A percentile compares a stretch with the other conserved stretches of the same genome.
phyloP scores from a whole-genome alignment of 2,888 invertebrate genomes.

The Metallyticus violacea region DNA sequence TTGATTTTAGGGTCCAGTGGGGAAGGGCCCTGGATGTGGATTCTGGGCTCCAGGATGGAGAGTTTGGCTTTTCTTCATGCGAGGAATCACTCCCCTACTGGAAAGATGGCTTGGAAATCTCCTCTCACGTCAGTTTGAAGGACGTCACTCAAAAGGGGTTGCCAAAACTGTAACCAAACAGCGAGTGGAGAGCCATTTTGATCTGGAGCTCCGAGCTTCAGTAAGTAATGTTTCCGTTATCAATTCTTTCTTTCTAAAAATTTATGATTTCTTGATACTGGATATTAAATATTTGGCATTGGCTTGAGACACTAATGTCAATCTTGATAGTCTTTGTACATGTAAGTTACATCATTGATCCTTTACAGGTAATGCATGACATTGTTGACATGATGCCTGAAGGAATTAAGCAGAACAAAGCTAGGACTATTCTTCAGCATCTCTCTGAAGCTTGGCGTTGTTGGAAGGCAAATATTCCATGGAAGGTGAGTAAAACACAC shows the following conservation, averaged over 20 bases:
- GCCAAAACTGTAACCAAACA: slow-evolving; percentile 99
- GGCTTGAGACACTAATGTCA: background rate
- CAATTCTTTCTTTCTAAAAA: too few relatives aligned
- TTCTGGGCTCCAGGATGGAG: slow-evolving; percentile 99
- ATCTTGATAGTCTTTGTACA: too few relatives aligned
- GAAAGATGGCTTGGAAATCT: slow-evolving; percentile 99
- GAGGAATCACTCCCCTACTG: slow-evolving; percentile 95
- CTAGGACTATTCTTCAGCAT: slow-evolving; percentile 97
- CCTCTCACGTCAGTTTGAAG: slow-evolving; percentile 97
- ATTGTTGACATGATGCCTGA: slow-evolving; percentile 99
- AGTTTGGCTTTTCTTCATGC: slow-evolving; percentile 99
- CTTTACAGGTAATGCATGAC: slow-evolving; percentile 66
- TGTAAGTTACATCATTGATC: background rate
- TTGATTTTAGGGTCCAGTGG: slow-evolving; percentile 86
- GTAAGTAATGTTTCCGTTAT: too few relatives aligned
- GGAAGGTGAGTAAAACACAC: slow-evolving; percentile 70
- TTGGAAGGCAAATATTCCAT: slow-evolving; percentile 99
- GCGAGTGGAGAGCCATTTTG: slow-evolving; percentile 98
- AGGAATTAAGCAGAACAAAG: slow-evolving; percentile 99
- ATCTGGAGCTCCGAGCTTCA: slow-evolving; percentile 95
- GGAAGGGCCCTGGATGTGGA: slow-evolving; percentile 98
- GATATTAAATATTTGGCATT: background rate
- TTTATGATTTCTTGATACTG: background rate
- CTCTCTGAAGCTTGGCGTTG: slow-evolving; percentile 99
- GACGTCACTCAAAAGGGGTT: slow-evolving; percentile 98